Percentiles rank a stretch among this genome's conserved stretches.
Evolutionary conservation across 2,888 invertebrate genomes (phyloP).

Genomic region (Cheilosia scutellata): DNA sequence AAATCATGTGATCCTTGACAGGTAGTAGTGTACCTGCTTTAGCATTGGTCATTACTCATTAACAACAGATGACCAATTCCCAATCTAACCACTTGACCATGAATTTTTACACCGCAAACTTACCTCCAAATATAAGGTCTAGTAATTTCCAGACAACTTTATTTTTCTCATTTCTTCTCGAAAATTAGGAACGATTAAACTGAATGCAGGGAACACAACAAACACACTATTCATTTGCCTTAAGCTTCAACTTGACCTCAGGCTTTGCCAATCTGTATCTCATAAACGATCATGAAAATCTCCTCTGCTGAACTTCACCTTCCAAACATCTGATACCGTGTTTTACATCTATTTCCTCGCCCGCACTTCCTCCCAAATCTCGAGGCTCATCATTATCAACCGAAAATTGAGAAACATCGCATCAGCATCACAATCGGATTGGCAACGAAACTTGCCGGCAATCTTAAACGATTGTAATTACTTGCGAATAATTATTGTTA

Average conservation of each 20-base stretch:
- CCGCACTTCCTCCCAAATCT: conserved; percentile 16
- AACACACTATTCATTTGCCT: not conserved
- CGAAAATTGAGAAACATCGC: conserved; percentile 39
- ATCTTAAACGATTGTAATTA: conserved; percentile 71
- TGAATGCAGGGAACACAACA: not conserved
- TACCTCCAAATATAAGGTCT: too few relatives aligned
- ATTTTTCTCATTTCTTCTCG: not conserved
- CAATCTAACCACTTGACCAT: not conserved
- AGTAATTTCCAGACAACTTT: not conserved
- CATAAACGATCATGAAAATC: conserved; percentile 51
- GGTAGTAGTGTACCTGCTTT: not conserved
- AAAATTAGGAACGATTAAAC: not conserved
- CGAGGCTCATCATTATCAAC: conserved; percentile 46
- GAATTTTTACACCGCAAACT: not conserved
- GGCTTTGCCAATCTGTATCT: conserved; percentile 1
- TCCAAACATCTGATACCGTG: not conserved
- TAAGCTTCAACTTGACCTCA: conserved; percentile 21
- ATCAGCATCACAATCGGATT: conserved; percentile 52
- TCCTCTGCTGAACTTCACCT: conserved; percentile 63
- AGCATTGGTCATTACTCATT: too few relatives aligned
- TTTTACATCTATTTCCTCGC: conserved; percentile 35
- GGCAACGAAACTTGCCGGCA: conserved; percentile 52
- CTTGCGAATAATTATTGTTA: conserved; percentile 59
- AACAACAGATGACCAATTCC: not conserved
- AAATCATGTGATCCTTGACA: not conserved